A percentile compares a stretch with the other conserved stretches of the same genome.
Evolutionary conservation across 2,113 vertebrate species (phyloP).

Genomic region (Odontophorus gujanensis): DNA sequence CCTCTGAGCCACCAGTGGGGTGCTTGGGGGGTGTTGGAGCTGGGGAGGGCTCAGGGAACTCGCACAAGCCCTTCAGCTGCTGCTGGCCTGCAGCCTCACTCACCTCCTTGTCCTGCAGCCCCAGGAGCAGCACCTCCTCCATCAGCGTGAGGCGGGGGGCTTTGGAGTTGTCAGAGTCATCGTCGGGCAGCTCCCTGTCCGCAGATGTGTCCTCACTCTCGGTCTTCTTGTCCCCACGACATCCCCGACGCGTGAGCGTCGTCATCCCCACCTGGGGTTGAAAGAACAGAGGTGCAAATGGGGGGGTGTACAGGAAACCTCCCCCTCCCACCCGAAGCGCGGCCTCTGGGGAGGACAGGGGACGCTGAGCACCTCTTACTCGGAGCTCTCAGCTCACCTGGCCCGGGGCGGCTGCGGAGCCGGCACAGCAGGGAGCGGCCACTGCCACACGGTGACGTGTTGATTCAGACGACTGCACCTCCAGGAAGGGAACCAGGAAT

Average conservation of each 20-base stretch:
- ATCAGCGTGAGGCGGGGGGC: slow-evolving; percentile 86
- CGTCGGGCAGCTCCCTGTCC: slow-evolving; percentile 39
- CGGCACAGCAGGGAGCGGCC: not conserved
- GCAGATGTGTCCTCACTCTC: slow-evolving; percentile 57
- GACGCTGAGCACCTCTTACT: not conserved
- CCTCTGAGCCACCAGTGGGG: rapidly evolving
- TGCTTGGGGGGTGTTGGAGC: too few relatives aligned
- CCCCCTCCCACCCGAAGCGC: too few relatives aligned
- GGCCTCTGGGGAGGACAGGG: too few relatives aligned
- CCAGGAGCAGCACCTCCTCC: slow-evolving; percentile 88
- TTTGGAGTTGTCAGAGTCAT: slow-evolving; percentile 75
- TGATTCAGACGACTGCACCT: not conserved
- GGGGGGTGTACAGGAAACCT: rapidly evolving
- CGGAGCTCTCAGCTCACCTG: not conserved
- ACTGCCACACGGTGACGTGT: not conserved
- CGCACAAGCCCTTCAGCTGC: rapidly evolving
- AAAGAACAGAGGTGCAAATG: rapidly evolving
- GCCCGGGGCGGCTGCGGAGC: too few relatives aligned
- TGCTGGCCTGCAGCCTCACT: not conserved
- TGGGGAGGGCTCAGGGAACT: not conserved
- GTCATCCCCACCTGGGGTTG: slow-evolving; percentile 74
- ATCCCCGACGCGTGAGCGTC: slow-evolving; percentile 78
- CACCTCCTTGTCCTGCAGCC: slow-evolving; percentile 90
- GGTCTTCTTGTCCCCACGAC: slow-evolving; percentile 54
- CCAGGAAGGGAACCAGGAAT: not conserved